Conservation (phyloP, 2,113 vertebrate genomes). For the Eupsittula cactorum region DNA sequence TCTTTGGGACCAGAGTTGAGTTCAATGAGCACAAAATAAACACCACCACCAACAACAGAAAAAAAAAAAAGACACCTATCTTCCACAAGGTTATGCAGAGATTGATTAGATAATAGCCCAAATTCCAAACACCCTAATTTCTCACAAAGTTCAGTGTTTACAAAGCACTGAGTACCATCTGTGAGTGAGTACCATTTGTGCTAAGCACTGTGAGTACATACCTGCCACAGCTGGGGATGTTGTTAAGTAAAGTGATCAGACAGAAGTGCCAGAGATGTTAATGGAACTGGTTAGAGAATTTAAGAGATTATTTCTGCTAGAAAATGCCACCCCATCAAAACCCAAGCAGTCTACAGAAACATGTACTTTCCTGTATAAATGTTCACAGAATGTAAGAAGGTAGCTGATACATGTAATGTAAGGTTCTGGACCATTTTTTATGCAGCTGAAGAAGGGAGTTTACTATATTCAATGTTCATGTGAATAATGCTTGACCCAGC, state of each 20-base stretch:
- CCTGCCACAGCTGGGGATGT: background rate
- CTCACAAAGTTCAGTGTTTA: background rate
- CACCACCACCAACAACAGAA: background rate
- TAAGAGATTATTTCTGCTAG: background rate
- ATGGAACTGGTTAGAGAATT: background rate
- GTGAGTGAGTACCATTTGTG: background rate
- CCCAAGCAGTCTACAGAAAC: background rate
- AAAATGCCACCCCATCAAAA: background rate
- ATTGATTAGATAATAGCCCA: background rate
- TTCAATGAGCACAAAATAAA: background rate
- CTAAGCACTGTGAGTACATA: background rate
- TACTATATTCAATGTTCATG: background rate
- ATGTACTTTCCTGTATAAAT: background rate
- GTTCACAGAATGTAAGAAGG: background rate
- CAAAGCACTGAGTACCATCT: background rate
- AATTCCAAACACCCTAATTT: background rate
- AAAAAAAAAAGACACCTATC: background rate
- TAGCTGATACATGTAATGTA: background rate
- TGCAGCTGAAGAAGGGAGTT: background rate
- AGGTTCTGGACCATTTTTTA: background rate
- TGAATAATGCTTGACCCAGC: background rate
- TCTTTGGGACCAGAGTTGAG: background rate
- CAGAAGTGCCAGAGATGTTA: background rate
- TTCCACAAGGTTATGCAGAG: background rate
- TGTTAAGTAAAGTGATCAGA: background rate